A percentile compares a stretch with the other conserved stretches of the same genome.
Evolutionary conservation across 2,113 vertebrate species (phyloP).

Genomic region (Vidua macroura): DNA sequence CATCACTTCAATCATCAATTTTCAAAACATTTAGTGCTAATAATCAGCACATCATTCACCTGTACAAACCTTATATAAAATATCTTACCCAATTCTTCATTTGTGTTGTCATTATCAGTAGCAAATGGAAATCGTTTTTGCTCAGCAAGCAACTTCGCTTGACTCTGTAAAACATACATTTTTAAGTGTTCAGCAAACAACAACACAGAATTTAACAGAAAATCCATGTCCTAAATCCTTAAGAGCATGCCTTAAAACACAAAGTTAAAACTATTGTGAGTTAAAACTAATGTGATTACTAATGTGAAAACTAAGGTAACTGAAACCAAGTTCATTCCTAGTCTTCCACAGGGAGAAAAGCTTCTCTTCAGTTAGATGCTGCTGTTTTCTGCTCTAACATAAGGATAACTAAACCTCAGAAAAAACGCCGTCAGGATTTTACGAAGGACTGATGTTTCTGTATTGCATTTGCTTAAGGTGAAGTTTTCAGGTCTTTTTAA

Average conservation of each 20-base stretch:
- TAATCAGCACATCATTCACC: background rate
- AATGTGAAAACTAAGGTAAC: background rate
- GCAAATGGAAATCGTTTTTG: conserved; percentile 95
- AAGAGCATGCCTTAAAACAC: background rate
- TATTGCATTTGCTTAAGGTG: background rate
- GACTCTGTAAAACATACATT: conserved; percentile 77
- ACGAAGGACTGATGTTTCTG: background rate
- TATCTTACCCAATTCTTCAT: conserved; percentile 91
- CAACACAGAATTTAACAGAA: background rate
- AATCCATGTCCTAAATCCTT: background rate
- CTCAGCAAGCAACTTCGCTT: conserved; percentile 90
- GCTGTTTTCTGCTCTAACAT: background rate
- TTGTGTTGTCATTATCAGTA: conserved; percentile 86
- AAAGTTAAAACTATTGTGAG: background rate
- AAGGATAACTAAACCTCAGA: background rate
- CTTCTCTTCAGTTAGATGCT: background rate
- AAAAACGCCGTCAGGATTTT: background rate
- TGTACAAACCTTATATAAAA: background rate
- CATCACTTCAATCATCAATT: background rate
- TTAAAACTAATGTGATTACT: background rate
- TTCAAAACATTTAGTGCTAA: background rate
- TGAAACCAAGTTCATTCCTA: background rate
- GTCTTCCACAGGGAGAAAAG: background rate
- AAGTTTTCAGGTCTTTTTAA: background rate
- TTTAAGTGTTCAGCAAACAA: conserved; percentile 1